Conservation (phyloP, 2,113 vertebrate genomes). For the Paraplagusia blochii region DNA sequence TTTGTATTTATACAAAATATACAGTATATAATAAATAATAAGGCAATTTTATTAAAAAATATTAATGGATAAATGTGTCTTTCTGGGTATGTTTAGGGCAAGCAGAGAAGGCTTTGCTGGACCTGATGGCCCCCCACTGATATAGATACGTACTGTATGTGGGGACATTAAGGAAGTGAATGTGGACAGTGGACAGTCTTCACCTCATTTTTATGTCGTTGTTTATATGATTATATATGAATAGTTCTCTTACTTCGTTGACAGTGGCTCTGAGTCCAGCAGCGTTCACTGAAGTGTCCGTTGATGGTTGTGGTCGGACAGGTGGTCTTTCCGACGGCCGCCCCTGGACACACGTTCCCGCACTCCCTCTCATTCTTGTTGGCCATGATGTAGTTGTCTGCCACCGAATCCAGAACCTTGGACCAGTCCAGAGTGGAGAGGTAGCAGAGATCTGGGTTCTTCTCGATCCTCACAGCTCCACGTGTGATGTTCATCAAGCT, state of each 20-base stretch:
- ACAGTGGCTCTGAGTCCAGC: constrained; percentile 91
- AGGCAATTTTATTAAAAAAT: too few species aligned
- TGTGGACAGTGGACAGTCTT: too few species aligned
- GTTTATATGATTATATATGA: neutral
- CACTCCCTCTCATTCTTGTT: constrained; percentile 95
- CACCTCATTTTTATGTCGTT: too few species aligned
- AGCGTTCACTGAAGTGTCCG: constrained; percentile 87
- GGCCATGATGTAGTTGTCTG: constrained; percentile 90
- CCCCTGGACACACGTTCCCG: constrained; percentile 89
- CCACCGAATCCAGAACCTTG: constrained; percentile 88
- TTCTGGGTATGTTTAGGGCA: too few species aligned
- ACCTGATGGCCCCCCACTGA: too few species aligned
- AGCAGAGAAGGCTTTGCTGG: too few species aligned
- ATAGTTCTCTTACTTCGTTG: constrained; percentile 83
- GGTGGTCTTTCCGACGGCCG: constrained; percentile 82
- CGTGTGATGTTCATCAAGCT: constrained; percentile 95
- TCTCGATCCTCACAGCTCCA: constrained; percentile 92
- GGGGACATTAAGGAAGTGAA: too few species aligned
- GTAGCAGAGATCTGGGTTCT: constrained; percentile 94
- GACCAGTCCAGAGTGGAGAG: constrained; percentile 97
- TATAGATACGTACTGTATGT: too few species aligned
- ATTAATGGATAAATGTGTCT: too few species aligned
- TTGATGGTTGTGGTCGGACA: constrained; percentile 90
- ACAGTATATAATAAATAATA: too few species aligned
- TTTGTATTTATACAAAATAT: too few species aligned